Evolutionary conservation across 30 jellyfish, hydroid and myxozoan species (phyloP).

Genomic region (Chironex yamaguchii): DNA sequence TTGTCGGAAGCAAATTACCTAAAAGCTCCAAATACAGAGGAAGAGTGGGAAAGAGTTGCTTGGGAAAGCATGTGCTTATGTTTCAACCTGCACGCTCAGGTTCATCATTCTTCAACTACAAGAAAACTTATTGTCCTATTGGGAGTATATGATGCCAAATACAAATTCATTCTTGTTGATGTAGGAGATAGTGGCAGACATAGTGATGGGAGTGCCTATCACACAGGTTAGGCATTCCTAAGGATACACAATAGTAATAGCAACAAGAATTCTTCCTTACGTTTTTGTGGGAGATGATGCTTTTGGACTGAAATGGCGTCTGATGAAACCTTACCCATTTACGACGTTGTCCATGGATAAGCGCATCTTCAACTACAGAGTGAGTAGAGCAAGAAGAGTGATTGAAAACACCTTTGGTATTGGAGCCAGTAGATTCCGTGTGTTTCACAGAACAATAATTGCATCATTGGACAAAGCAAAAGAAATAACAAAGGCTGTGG

Average conservation of each 20-base stretch:
- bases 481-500: conserved; percentile 48
- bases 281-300: conserved; percentile 76
- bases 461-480: conserved; percentile 22
- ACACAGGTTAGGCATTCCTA: conserved; percentile 13
- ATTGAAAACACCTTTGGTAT: conserved; percentile 76
- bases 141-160: conserved; percentile 46
- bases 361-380: conserved; percentile 51
- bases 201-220: conserved; percentile 65
- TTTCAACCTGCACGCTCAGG: conserved; percentile 43
- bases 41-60: conserved; percentile 29
- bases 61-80: conserved; percentile 66
- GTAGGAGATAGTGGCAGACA: conserved; percentile 64
- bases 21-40: conserved; percentile 30
- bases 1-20: conserved; percentile 18
- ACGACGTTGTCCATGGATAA: conserved; percentile 14
- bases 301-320: conserved; percentile 49
- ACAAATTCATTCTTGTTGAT: conserved; percentile 33
- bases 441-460: conserved; percentile 63
- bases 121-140: conserved; percentile 52
- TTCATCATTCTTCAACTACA: conserved; percentile 44
- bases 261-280: conserved; percentile 16
- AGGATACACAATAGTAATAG: not conserved
- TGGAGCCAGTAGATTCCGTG: conserved; percentile 58
- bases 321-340: conserved; percentile 80
- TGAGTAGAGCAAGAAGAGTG: conserved; percentile 67